Evolutionary conservation across 2,113 vertebrate species (phyloP), one percentile per base, ranked within the genome.

Genomic region (Tricholaema leucomelas): DNA sequence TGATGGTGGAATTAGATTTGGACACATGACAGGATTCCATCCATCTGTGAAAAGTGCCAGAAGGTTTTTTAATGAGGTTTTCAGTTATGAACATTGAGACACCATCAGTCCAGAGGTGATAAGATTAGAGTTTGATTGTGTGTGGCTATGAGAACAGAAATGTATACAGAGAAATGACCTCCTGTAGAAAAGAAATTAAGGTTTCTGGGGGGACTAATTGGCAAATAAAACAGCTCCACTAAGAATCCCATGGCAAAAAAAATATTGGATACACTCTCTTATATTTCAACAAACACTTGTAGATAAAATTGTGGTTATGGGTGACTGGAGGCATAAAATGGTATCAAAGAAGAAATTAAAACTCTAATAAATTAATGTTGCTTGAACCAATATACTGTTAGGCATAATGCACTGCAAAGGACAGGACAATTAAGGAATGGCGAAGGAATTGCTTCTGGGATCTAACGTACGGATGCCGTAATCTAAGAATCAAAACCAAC

Each of bases 41-140:
- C 65, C 69, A 67, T 79, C 91, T 91, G 81, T 87, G 84, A 93
- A 94, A 93, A 92, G 92, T 80, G 42, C 71, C 64, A 80, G 84
- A 92, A 94, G 67, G 91, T 63, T 88, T 96, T 96, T 93, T 78
- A 96, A 94, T 96, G 88, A 95, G 88, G 87, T 96, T 91, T 94
- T 85, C 50, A 30, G 56, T 91, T 85, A 85, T 89, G 94, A 88
- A 65, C 5, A 1, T 87, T 82, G 75, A 88, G 78, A 44, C 69
- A 81, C 63, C 65, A 89, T 80, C 75, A 93, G 64, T 95, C 52
- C 75, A 64, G 60, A 82, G 63, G 86, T 95, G 92, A 74, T 89
- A 89, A 89, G 84, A 96, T 94, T 93, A 93, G 71, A 74, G 27
- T 74, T 91, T 91, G 88, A 88, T 91, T 93, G 79, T 85, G 35